phyloP scores from a whole-genome alignment of 2,888 invertebrate genomes.

The Cantharis rustica region DNA sequence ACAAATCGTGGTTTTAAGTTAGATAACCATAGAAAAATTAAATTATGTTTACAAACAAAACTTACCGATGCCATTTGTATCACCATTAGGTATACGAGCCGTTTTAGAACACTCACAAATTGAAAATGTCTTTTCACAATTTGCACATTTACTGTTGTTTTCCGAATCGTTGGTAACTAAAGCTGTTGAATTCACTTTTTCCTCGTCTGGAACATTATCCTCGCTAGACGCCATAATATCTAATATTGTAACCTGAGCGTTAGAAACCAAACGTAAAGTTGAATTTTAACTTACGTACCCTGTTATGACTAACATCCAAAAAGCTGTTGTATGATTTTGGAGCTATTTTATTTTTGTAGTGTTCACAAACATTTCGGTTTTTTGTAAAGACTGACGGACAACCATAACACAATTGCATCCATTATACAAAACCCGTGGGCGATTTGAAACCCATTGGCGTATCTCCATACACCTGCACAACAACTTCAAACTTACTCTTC shows the following conservation, averaged over 20 bases:
- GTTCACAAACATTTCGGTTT: slow-evolving; percentile 20
- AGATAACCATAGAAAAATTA: not conserved
- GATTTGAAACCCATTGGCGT: slow-evolving; percentile 26
- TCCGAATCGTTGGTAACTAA: not conserved
- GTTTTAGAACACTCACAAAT: slow-evolving; percentile 22
- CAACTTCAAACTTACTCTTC: not conserved
- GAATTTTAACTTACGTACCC: not conserved
- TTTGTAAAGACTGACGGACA: slow-evolving; percentile 12
- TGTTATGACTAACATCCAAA: not conserved
- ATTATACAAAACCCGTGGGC: not conserved
- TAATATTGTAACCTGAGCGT: slow-evolving; percentile 24
- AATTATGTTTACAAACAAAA: slow-evolving; percentile 32
- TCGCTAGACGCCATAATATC: slow-evolving; percentile 36
- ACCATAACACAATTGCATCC: slow-evolving; percentile 17
- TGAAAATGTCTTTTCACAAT: slow-evolving; percentile 13
- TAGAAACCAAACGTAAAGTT: slow-evolving; percentile 7
- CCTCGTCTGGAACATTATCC: slow-evolving; percentile 29
- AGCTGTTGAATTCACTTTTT: slow-evolving; percentile 18
- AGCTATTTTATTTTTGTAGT: slow-evolving; percentile 1
- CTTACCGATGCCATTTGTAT: slow-evolving; percentile 31
- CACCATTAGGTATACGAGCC: slow-evolving; percentile 25
- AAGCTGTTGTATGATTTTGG: not conserved
- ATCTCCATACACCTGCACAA: not conserved
- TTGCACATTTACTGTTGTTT: slow-evolving; percentile 8
- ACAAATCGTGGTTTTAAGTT: not conserved